Evolutionary conservation across 1,140 invertebrate genomes (phyloP), one percentile per base, ranked within the genome.

Genomic region (Drosophila kohkoa): DNA sequence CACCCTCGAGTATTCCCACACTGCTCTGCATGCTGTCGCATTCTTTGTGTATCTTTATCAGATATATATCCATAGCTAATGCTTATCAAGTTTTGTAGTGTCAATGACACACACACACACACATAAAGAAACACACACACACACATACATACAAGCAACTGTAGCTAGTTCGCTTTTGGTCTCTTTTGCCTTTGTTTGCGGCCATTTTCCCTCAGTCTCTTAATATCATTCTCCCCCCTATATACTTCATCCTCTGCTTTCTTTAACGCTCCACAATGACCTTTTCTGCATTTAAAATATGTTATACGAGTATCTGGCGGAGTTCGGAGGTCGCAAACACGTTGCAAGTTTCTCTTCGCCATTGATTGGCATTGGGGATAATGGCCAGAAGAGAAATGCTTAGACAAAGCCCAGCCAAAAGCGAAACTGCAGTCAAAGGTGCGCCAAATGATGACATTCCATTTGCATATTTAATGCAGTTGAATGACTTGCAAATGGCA

Each of bases 401-500:
- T 35, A 52, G 60, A 64, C 43, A 64, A 59, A 28, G 41, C 41
- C 41, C 41, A 59, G 15, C 32, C 6, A 51, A 35, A 57, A 59
- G 15, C 46, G 46, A 62, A 60, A 67, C 16, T 67, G 58, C 64
- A 73, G 46, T 66, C 69, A 77, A 77, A 74, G 70, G 75, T 77
- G 75, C 35, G 32, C 63, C 10, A 13, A 51, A 48, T 60, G 73
- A 63, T 63, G 73, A 45, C 73, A 70, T 72, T 62, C 45, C 70
- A 74, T 74, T 77, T 74, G 70, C 70, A 77, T 77, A 66, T 73
- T 67, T 60, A 73, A 75, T 75, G 72, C 72, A 70, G 72, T 75
- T 75, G 72, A 75, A 70, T 75, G 66, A 75, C 72, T 75, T 41
- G 60, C 52, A 63, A 75, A 75, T 64, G 72, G 51, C 58, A 62